These are phyloP conservation scores for Ornithoptera priamus DNA, from an alignment of 2,888 invertebrate species.

Conservation along the genomic window DNA sequence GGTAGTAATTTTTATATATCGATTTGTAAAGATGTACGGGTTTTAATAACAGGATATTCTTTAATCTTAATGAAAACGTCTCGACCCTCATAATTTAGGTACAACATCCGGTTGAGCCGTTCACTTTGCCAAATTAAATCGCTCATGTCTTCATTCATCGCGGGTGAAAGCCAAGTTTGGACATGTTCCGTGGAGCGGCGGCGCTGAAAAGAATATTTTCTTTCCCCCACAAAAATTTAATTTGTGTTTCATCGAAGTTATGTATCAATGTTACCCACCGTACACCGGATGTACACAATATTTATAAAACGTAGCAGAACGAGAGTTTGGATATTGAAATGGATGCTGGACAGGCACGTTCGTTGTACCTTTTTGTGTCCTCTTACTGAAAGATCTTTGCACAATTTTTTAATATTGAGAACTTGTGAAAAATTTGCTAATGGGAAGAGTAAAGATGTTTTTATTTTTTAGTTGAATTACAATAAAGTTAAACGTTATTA, in stretches of 20 bases:
- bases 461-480: too few species aligned
- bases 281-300: too few species aligned
- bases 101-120: conserved; percentile 25
- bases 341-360: too few species aligned
- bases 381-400: too few species aligned
- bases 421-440: too few species aligned
- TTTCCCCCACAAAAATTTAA: conserved; percentile 22
- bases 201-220: conserved; percentile 28
- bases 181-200: conserved; percentile 33
- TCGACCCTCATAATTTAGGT: conserved; percentile 17
- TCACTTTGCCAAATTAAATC: conserved; percentile 41
- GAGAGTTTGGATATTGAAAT: too few species aligned
- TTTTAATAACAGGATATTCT: neutral
- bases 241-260: conserved; percentile 9
- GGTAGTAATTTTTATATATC: too few species aligned
- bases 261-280: neutral
- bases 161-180: conserved; percentile 32
- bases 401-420: too few species aligned
- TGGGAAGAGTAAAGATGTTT: too few species aligned
- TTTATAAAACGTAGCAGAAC: too few species aligned
- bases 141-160: conserved; percentile 27
- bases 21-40: neutral
- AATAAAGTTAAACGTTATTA: too few species aligned
- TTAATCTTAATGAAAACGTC: conserved; percentile 22
- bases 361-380: too few species aligned